Base-by-base conservation (phyloP, 2,888 invertebrate genomes). In the Volucella bombylans region DNA sequence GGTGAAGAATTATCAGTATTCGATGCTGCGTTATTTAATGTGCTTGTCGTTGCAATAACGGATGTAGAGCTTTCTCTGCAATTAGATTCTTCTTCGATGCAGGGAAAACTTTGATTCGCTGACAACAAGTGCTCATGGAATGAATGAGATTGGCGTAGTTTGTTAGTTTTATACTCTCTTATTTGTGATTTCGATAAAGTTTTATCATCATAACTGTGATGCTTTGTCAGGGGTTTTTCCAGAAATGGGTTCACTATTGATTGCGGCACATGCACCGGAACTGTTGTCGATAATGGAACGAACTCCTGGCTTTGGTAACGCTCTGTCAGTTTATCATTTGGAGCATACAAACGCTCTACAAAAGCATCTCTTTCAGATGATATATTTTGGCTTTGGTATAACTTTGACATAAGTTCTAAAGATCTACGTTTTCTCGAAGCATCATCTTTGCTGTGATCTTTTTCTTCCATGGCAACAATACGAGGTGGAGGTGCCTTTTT, bases 231-330 rank as follows among this genome's bases (percentile, higher is more conserved):
- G 9, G 94, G 94, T 87, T 94, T 94, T 78, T 93, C 93, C 47
- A 94, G 94, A 4, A 88, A 86, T 2, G 93, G 92, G 9, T 86
- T 62, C 6, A 85, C 83, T 1, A 62, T 31, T n/a, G 65, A 14
- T 38, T 69, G 54, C 10, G 64, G 61, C 23, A 52, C 14, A 39
- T 61, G 57, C 52, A n/a, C 67, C 50, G 86, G 8, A 15, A 31
- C 15, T 4, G 83, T 86, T 68, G 91, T 91, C 3, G 31, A 4
- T 31, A 91, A 92, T 0, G 94, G 91, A 39, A 89, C 93, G 89
- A 94, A 94, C 87, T 94, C 94, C 90, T 94, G 94, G 86, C 94
- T 94, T 90, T 94, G 94, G 89, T 94, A 94, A 1, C 94, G 93
- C 88, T 94, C 94, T 18, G 94, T 94, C 52, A 94, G 92, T 88